A percentile compares a stretch with the other conserved stretches of the same genome.
phyloP scores from a whole-genome alignment of 2,888 invertebrate genomes.

The Metalampra italica region DNA sequence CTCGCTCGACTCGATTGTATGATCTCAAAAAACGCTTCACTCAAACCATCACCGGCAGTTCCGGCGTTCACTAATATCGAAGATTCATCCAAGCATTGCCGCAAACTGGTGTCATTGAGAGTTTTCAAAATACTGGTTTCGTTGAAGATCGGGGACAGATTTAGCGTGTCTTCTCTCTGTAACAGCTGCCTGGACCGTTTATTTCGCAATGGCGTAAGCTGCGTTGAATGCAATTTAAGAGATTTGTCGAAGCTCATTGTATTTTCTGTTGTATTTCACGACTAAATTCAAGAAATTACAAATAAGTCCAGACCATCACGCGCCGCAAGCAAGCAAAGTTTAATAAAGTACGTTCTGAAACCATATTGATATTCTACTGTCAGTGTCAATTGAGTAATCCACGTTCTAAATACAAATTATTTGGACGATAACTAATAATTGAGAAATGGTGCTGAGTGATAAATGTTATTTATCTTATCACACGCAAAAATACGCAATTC shows the following conservation, averaged over 20 bases:
- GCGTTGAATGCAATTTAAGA: constrained; percentile 51
- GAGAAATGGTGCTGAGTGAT: too few species aligned
- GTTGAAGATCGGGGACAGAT: constrained; percentile 65
- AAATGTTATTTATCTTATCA: too few species aligned
- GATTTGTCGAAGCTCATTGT: constrained; percentile 53
- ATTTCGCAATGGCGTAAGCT: constrained; percentile 55
- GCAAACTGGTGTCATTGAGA: constrained; percentile 65
- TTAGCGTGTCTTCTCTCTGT: constrained; percentile 62
- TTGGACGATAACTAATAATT: too few species aligned
- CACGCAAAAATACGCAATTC: too few species aligned
- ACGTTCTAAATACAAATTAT: too few species aligned
- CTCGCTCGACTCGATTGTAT: constrained; percentile 62
- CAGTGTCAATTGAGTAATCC: too few species aligned
- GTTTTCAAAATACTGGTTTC: constrained; percentile 70
- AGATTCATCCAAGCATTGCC: constrained; percentile 66
- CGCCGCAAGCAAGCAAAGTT: not conserved
- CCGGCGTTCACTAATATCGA: constrained; percentile 50
- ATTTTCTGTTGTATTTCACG: constrained; percentile 14
- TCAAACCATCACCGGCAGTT: constrained; percentile 51
- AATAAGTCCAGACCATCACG: not conserved
- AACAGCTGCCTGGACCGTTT: constrained; percentile 52
- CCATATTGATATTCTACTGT: not conserved
- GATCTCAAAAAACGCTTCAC: constrained; percentile 69
- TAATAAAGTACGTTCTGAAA: not conserved
- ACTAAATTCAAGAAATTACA: not conserved